phyloP scores from a whole-genome alignment of 2,113 vertebrate species.

The Thomomys bottae region DNA sequence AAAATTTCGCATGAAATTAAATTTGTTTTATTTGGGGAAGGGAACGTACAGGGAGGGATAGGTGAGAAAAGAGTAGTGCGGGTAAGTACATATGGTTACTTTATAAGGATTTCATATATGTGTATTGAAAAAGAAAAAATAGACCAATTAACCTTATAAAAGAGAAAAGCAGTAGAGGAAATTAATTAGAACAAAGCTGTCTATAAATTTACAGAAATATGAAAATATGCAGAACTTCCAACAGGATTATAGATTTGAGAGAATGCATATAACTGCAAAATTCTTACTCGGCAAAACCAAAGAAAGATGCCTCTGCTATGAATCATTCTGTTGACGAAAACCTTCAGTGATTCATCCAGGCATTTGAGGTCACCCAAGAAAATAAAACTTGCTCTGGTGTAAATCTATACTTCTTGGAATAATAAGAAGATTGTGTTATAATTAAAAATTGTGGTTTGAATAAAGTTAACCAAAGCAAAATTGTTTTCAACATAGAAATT shows the following conservation, averaged over 20 bases:
- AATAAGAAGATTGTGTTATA: slow-evolving; percentile 82
- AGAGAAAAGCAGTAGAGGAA: too few species aligned
- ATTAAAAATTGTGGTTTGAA: slow-evolving; percentile 88
- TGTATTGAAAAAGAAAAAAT: too few species aligned
- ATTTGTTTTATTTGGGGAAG: too few species aligned
- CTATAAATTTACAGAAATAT: too few species aligned
- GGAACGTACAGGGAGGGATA: too few species aligned
- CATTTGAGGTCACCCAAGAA: slow-evolving; percentile 88
- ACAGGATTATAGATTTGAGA: slow-evolving; percentile 91
- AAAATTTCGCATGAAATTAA: too few species aligned
- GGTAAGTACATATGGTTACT: too few species aligned
- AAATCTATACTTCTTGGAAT: slow-evolving; percentile 90
- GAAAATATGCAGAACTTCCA: slow-evolving; percentile 86
- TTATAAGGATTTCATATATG: too few species aligned
- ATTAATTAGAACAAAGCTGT: too few species aligned
- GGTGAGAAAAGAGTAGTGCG: too few species aligned
- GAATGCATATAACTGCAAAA: slow-evolving; percentile 92
- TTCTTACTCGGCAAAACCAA: slow-evolving; percentile 89
- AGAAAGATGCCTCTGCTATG: slow-evolving; percentile 87
- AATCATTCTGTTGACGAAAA: slow-evolving; percentile 86
- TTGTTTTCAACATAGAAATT: slow-evolving; percentile 90
- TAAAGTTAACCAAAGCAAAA: slow-evolving; percentile 89
- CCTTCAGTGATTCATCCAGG: slow-evolving; percentile 90
- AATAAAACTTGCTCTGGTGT: slow-evolving; percentile 90
- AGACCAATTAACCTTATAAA: too few species aligned